Conservation (phyloP, 2,113 vertebrate species). For the Sinocyclocheilus maitianheensis region DNA sequence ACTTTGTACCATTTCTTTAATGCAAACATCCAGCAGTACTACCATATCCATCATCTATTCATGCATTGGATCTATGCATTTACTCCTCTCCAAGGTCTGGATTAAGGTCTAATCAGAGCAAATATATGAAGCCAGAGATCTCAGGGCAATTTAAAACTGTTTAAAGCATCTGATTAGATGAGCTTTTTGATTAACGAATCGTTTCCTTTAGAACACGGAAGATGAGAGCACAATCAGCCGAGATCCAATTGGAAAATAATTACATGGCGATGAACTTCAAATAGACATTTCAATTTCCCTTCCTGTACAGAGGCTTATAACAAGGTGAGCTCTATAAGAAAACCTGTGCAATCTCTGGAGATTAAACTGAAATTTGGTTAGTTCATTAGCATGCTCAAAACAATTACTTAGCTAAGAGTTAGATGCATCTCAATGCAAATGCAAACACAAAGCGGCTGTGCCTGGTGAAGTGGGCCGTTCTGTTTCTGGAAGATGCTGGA, state of each 20-base stretch:
- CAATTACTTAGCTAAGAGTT: not conserved
- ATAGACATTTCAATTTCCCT: constrained; percentile 24
- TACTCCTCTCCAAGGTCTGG: not conserved
- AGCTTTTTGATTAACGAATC: constrained; percentile 19
- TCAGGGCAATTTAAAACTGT: constrained; percentile 4
- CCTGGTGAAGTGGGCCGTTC: constrained; percentile 10
- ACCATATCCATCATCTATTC: not conserved
- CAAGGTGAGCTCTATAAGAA: not conserved
- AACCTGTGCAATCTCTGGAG: not conserved
- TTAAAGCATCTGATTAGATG: constrained; percentile 14
- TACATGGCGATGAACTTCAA: constrained; percentile 2
- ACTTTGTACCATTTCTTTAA: not conserved
- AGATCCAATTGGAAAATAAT: constrained; percentile 18
- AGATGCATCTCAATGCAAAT: not conserved
- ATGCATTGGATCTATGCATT: not conserved
- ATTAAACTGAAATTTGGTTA: not conserved
- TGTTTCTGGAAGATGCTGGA: not conserved
- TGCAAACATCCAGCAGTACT: not conserved
- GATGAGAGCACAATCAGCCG: not conserved
- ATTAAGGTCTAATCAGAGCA: not conserved
- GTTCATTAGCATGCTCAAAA: constrained; percentile 2
- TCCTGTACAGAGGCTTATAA: not conserved
- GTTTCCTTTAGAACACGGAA: not conserved
- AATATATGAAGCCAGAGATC: constrained; percentile 19
- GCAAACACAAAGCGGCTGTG: not conserved